A percentile compares a stretch with the other conserved stretches of the same genome.
These are phyloP conservation scores for Drosophila pectinifera DNA, from an alignment of 1,140 invertebrate species.

Conservation along the genomic window DNA sequence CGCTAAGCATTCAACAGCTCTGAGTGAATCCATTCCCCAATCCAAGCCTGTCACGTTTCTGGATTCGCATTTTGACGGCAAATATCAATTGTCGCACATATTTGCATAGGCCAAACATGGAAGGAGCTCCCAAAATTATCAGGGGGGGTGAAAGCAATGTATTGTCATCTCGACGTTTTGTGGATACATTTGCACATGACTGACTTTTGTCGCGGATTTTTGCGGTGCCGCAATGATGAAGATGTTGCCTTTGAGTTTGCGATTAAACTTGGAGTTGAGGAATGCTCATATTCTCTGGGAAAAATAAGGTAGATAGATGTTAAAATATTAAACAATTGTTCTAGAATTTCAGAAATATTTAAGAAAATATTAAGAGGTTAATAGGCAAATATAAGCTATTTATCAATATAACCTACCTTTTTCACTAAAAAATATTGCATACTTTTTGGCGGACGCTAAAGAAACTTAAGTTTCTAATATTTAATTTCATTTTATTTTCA, in stretches of 20 bases:
- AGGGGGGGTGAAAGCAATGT: neutral
- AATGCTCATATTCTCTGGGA: neutral
- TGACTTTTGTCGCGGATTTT: conserved; percentile 40
- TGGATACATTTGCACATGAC: conserved; percentile 26
- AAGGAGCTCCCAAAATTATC: neutral
- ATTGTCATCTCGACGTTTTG: conserved; percentile 33
- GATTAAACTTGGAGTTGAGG: conserved; percentile 50
- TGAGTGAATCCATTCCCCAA: neutral
- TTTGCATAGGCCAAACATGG: conserved; percentile 69
- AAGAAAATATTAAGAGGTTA: no score
- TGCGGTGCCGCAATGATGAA: conserved; percentile 61
- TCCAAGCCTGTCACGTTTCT: conserved; percentile 56
- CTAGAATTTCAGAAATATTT: no score
- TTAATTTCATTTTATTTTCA: no score
- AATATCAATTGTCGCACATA: conserved; percentile 78
- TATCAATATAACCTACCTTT: no score
- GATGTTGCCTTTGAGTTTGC: conserved; percentile 70
- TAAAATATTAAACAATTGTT: neutral
- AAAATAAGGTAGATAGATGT: neutral
- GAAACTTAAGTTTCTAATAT: neutral
- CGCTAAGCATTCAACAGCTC: conserved; percentile 22
- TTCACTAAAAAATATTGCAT: neutral
- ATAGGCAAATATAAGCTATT: no score
- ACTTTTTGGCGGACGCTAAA: neutral
- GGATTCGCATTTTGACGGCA: conserved; percentile 51